Conservation (phyloP, 1,140 invertebrate genomes). For the Cryptotermes secundus region DNA sequence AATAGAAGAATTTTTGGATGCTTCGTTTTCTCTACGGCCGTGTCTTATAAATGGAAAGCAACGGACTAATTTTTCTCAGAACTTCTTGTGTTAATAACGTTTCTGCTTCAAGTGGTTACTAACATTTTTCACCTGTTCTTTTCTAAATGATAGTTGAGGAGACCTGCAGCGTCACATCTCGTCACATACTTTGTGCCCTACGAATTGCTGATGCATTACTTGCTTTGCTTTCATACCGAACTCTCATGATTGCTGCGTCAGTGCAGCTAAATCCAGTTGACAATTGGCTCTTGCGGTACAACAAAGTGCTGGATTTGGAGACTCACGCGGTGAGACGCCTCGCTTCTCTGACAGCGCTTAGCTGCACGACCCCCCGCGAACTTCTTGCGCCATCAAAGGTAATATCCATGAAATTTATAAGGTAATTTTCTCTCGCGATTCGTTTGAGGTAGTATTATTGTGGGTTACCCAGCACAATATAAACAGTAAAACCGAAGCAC, state of each 20-base stretch:
- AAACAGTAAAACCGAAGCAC: background rate
- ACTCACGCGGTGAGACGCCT: background rate
- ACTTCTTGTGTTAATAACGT: no score
- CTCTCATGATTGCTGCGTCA: background rate
- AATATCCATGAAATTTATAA: background rate
- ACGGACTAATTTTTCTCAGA: no score
- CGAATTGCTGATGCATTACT: background rate
- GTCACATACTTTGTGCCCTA: background rate
- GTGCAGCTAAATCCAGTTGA: background rate
- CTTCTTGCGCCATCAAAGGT: background rate
- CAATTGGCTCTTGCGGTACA: background rate
- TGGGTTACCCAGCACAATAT: background rate
- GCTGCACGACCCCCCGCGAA: background rate
- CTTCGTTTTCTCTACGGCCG: no score
- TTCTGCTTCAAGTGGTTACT: no score
- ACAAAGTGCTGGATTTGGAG: background rate
- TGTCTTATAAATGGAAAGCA: no score
- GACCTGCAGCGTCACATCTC: background rate
- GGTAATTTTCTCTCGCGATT: background rate
- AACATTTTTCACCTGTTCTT: no score
- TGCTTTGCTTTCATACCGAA: background rate
- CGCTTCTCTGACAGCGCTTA: background rate
- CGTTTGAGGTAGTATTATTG: background rate
- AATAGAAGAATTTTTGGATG: no score
- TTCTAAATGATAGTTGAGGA: background rate